These are phyloP conservation scores for Andrena marginata DNA, from an alignment of 2,888 invertebrate species.

Conservation along the genomic window DNA sequence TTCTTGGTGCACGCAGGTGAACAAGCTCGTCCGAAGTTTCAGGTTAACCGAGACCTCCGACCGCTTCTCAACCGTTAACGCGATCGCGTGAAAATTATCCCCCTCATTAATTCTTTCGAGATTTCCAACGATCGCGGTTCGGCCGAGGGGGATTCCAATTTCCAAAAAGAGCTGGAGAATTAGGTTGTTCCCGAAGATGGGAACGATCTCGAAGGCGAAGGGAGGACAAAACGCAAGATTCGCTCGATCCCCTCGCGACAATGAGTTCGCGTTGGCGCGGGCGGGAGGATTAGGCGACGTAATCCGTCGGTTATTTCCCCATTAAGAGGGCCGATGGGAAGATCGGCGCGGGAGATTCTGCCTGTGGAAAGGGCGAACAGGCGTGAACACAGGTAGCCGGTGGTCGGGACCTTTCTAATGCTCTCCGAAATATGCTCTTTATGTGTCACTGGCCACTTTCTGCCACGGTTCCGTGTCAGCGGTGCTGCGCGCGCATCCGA, in stretches of 20 bases:
- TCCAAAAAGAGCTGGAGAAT: neutral
- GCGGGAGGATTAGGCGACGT: slow-evolving; percentile 76
- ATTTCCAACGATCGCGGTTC: neutral
- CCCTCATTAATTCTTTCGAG: neutral
- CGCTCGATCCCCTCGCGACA: slow-evolving; percentile 63
- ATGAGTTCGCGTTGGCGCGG: slow-evolving; percentile 71
- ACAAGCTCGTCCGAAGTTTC: neutral
- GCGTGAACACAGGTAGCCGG: slow-evolving; percentile 76
- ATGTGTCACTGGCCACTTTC: slow-evolving; percentile 84
- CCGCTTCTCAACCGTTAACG: neutral
- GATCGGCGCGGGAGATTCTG: slow-evolving; percentile 74
- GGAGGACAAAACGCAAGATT: slow-evolving; percentile 47
- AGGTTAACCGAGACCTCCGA: neutral
- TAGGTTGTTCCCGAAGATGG: neutral
- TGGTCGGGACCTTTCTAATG: slow-evolving; percentile 73
- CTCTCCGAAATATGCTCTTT: slow-evolving; percentile 84
- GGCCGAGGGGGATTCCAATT: neutral
- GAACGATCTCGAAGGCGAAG: slow-evolving; percentile 9
- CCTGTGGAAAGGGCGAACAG: slow-evolving; percentile 63
- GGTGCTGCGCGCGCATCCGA: slow-evolving; percentile 35
- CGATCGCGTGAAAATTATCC: neutral
- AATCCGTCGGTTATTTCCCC: slow-evolving; percentile 83
- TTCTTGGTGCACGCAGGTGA: slow-evolving; percentile 62
- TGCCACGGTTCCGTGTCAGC: slow-evolving; percentile 71
- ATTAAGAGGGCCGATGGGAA: slow-evolving; percentile 75